Evolutionary conservation across 1,140 invertebrate species (phyloP), one percentile per base, ranked within the genome.

Genomic region (Drosophila virilis): DNA sequence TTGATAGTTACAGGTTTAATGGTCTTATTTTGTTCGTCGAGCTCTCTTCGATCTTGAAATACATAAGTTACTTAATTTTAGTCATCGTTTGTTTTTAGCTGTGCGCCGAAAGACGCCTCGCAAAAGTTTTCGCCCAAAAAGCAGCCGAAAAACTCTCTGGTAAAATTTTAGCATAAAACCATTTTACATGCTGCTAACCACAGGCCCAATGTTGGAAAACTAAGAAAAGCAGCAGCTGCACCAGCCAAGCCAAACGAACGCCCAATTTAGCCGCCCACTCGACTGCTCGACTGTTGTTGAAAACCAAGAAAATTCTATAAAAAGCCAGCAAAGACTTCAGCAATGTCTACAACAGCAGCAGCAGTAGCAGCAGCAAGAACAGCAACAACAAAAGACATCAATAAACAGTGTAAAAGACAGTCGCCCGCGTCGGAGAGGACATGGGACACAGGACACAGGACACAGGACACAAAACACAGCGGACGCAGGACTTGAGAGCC

Each of bases 271-370:
- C 3, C 22, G 3, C 28, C 50, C 50, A 52, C 51, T 54, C 13
- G 45, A n/a, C 42, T 35, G 10, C 42, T 28, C 32, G 51, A 46
- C 35, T 72, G 71, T 69, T 83, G 80, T 76, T 62, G 57, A 67
- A 66, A 80, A 72, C 74, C 69, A 80, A 80, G 81, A 77, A 80
- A 85, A 68, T 80, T 80, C 81, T 85, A 88, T 86, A 85, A 88
- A 86, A 82, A 88, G 83, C 78, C 82, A 86, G 81, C 82, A 86
- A 88, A 82, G 82, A 88, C 82, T 71, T 85, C 83, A 88, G 83
- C 75, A 85, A 85, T 78, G 83, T 86, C 82, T 78, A 74, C 68
- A 75, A 50, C 83, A 86, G 82, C 71, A 46, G 12, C 50, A 67
- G 55, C 59, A 59, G 33, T 43, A 22, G 0, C 22, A 22, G 4